These are phyloP conservation scores for Aviceda subcristata DNA, from an alignment of 2,113 vertebrate genomes.

Conservation along the genomic window DNA sequence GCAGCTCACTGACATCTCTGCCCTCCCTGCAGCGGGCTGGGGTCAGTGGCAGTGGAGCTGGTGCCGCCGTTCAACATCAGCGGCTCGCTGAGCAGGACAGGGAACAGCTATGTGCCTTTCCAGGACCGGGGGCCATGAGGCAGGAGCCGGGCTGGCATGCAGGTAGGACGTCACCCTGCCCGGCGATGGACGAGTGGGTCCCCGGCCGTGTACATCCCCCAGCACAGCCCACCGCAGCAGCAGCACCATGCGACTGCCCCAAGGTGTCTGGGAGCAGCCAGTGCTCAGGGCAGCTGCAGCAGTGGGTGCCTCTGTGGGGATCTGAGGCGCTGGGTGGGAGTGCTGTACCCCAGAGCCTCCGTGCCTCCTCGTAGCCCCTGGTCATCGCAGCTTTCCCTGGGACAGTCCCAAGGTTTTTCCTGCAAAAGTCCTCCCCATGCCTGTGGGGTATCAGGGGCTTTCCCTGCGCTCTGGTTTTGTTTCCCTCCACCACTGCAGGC, in stretches of 20 bases:
- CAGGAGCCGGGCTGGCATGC: neutral
- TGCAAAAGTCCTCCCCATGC: neutral
- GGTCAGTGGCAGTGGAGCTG: slow-evolving; percentile 45
- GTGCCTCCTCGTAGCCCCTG: accelerated
- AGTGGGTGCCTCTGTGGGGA: neutral
- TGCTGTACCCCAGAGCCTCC: neutral
- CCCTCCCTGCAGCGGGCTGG: slow-evolving; percentile 42
- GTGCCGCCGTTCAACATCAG: slow-evolving; percentile 75
- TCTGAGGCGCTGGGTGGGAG: accelerated
- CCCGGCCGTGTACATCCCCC: accelerated
- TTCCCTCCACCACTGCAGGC: neutral
- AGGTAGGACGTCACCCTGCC: neutral
- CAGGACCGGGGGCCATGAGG: neutral
- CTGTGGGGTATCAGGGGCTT: neutral
- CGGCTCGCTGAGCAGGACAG: neutral
- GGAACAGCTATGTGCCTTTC: slow-evolving; percentile 42
- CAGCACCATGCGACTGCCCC: accelerated
- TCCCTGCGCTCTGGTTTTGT: neutral
- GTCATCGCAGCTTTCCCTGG: neutral
- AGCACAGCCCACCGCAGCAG: neutral
- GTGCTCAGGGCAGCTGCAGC: too few relatives aligned
- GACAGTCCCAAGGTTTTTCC: neutral
- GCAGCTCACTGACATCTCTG: neutral
- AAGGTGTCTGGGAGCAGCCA: neutral
- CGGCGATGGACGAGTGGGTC: accelerated